Base-by-base conservation (phyloP, 2,797 vertebrate genomes). In the Acipenser oxyrinchus region DNA sequence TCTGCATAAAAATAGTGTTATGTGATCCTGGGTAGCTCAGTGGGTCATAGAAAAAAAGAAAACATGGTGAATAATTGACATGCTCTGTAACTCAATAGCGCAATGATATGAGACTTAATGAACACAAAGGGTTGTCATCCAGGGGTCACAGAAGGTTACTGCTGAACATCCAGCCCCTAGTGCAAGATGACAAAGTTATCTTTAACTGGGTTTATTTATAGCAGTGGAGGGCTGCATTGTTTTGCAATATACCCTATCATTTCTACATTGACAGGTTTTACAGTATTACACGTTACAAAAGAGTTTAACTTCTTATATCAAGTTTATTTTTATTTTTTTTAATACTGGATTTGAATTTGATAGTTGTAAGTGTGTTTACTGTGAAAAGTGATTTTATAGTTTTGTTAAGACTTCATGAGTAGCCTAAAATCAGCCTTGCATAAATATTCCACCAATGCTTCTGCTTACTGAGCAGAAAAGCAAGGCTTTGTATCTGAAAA, bases 161-260 rank as follows among this genome's bases (percentile, higher is more conserved):
- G 51, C 50, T 65, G 49, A 37, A 64, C 55, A 13, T n/a, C 55
- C 55, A 58, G 1, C 12, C 37, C 9, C 12, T 23, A 10, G 18
- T 62, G 58, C 49, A 11, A 49, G 66, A 71, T 71, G 70, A 75
- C 71, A 75, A 72, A n/a, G 79, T 81, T 87, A 86, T 85, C 85
- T 86, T 79, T 71, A 76, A 73, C 79, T 57, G 63, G 75, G 62
- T 49, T 77, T 89, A 88, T 87, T 83, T 82, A 80, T 88, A 88
- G 85, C 66, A 60, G n/a, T 8, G 7, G 62, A 48, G 57, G 63
- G 51, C 67, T 23, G 62, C 82, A 82, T 84, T 88, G 85, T 88
- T 89, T 84, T 77, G 83, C 79, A 85, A 80, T 37, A 37, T 37
- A 37, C 4, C 37, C 37, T 37, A 37, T 3, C 23, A 37, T 37